These are phyloP conservation scores for Dasypus novemcinctus DNA, from an alignment of 2,113 vertebrate species.

Conservation along the genomic window DNA sequence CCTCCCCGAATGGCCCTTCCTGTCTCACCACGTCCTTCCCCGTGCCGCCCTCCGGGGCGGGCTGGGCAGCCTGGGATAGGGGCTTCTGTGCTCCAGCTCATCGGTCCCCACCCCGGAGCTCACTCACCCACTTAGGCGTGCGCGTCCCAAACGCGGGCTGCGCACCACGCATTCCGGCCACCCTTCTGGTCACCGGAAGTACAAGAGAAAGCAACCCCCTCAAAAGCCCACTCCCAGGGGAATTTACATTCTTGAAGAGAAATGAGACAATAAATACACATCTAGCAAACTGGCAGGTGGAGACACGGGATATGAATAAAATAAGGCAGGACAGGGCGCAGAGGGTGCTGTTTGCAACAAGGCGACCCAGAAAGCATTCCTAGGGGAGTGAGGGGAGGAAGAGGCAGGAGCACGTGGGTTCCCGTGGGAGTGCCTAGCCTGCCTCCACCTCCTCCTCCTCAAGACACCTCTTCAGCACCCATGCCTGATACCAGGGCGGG, in stretches of 20 bases:
- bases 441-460: not conserved
- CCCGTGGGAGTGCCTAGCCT: not conserved
- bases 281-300: not conserved
- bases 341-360: no score
- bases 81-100: not conserved
- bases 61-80: not conserved
- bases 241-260: not conserved
- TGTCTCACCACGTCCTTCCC: not conserved
- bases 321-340: fast-evolving
- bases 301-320: not conserved
- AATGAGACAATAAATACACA: not conserved
- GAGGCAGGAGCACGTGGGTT: no score
- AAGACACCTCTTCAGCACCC: not conserved
- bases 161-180: not conserved
- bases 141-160: not conserved
- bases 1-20: fast-evolving
- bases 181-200: not conserved
- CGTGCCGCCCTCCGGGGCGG: fast-evolving
- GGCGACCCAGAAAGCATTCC: not conserved
- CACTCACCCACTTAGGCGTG: not conserved
- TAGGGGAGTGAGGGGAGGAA: not conserved
- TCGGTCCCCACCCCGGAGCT: not conserved
- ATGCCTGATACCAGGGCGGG: not conserved
- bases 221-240: not conserved
- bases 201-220: not conserved